These are phyloP conservation scores for Prunella himalayana DNA, from an alignment of 2,113 vertebrate genomes.

Conservation along the genomic window DNA sequence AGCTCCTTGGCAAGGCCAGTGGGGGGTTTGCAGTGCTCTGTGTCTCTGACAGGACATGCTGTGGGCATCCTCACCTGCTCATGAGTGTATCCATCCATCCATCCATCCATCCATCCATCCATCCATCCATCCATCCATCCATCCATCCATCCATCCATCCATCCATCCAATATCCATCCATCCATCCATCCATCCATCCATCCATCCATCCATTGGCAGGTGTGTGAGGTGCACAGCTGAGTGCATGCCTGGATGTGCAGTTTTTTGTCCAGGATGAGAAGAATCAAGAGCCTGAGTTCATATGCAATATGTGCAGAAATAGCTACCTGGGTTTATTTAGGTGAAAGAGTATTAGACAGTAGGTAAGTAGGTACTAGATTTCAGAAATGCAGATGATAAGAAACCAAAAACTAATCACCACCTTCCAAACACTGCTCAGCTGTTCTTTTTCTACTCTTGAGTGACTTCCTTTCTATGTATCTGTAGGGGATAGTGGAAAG, in stretches of 20 bases:
- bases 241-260: background rate
- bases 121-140: background rate
- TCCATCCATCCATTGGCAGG: background rate
- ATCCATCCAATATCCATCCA: background rate
- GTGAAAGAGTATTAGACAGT: background rate
- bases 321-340: background rate
- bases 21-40: background rate
- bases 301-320: background rate
- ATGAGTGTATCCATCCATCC: rapidly evolving
- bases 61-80: background rate
- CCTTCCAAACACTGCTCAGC: background rate
- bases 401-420: background rate
- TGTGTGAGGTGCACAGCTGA: background rate
- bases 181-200: background rate
- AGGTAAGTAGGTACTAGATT: background rate
- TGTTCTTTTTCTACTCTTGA: background rate
- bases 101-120: background rate
- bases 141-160: background rate
- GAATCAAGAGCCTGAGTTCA: background rate
- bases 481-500: background rate
- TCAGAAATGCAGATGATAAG: background rate
- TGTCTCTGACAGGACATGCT: background rate
- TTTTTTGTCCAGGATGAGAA: background rate
- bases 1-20: background rate
- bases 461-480: background rate